Evolutionary conservation across 2,888 invertebrate species (phyloP).

Genomic region (Lycocerus yunnanus): DNA sequence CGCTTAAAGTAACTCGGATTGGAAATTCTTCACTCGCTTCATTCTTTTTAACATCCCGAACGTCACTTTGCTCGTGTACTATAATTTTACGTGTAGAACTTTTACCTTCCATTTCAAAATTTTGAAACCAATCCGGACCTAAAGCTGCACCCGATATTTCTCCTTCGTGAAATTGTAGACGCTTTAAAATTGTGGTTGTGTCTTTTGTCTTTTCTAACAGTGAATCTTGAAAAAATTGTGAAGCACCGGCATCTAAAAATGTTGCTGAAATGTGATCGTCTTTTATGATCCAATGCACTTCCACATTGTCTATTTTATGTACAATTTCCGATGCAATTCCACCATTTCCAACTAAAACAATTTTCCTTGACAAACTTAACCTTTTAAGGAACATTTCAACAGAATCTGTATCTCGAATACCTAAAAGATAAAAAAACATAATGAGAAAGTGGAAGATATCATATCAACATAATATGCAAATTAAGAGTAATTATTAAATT

Average conservation of each 20-base stretch:
- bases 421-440: too few species aligned
- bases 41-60: constrained; percentile 52
- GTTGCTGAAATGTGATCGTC: constrained; percentile 91
- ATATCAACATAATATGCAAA: too few species aligned
- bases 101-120: constrained; percentile 64
- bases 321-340: constrained; percentile 98
- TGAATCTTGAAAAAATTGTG: constrained; percentile 81
- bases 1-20: constrained; percentile 73
- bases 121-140: constrained; percentile 95
- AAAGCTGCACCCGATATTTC: constrained; percentile 82
- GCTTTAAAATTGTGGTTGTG: constrained; percentile 49
- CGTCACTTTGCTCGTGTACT: constrained; percentile 66
- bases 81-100: constrained; percentile 56
- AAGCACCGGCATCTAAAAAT: constrained; percentile 95
- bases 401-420: constrained; percentile 94
- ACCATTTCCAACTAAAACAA: constrained; percentile 94
- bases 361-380: constrained; percentile 68
- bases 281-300: constrained; percentile 92
- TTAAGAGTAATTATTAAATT: too few species aligned
- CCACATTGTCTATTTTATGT: constrained; percentile 81
- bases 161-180: constrained; percentile 70
- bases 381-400: constrained; percentile 77
- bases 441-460: too few species aligned
- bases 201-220: constrained; percentile 41
- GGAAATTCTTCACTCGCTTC: constrained; percentile 61